Conservation (phyloP, 2,888 invertebrate genomes). For the Polydesmus complanatus region DNA sequence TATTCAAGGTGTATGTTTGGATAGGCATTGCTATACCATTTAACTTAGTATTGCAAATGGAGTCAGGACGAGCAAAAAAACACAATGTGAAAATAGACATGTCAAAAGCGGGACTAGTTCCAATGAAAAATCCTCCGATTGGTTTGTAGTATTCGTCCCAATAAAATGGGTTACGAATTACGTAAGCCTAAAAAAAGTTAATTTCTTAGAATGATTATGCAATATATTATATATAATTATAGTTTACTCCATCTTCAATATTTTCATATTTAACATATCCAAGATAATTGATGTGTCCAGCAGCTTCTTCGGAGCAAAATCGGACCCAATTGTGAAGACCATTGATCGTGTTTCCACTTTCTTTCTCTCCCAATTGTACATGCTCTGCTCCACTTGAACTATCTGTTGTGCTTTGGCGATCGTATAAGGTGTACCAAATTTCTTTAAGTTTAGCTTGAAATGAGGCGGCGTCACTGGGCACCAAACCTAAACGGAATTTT, state of each 20-base stretch:
- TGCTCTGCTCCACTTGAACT: constrained; percentile 90
- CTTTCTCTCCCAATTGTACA: constrained; percentile 74
- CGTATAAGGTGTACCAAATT: constrained; percentile 35
- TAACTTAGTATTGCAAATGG: constrained; percentile 23
- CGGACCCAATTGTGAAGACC: constrained; percentile 88
- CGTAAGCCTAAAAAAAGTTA: constrained; percentile 4
- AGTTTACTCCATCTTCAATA: constrained; percentile 35
- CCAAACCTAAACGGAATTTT: not conserved
- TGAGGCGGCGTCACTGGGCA: constrained; percentile 7
- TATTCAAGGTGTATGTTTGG: constrained; percentile 21
- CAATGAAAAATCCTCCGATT: constrained; percentile 12
- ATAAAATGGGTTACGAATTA: constrained; percentile 12
- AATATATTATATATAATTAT: not conserved
- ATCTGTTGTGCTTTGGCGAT: constrained; percentile 34
- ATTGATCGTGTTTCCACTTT: constrained; percentile 51
- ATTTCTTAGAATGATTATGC: not conserved
- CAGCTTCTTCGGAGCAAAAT: constrained; percentile 59
- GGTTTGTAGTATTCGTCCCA: constrained; percentile 12
- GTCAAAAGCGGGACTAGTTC: constrained; percentile 33
- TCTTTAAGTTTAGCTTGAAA: constrained; percentile 26
- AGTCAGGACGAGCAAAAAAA: constrained; percentile 29
- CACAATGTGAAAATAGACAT: constrained; percentile 35
- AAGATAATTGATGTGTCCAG: constrained; percentile 56
- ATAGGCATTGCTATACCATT: constrained; percentile 22
- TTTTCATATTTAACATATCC: constrained; percentile 60